Conservation (phyloP, 35 echinoderm and acorn worm species). For the Apostichopus californicus region DNA sequence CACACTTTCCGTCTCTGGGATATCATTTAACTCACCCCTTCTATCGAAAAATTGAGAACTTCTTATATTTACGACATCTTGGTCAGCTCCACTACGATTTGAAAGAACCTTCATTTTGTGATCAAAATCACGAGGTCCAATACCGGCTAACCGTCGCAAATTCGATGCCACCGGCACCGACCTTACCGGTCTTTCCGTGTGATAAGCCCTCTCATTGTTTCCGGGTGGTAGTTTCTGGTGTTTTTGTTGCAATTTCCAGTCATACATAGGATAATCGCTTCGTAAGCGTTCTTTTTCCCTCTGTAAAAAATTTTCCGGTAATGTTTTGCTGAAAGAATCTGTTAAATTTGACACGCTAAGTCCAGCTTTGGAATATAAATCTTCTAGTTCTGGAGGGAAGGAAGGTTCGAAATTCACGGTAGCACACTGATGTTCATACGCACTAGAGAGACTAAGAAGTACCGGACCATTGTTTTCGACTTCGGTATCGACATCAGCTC, state of each 20-base stretch:
- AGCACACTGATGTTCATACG: slow-evolving; percentile 39
- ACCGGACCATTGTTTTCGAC: background rate
- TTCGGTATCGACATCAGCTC: slow-evolving; percentile 40
- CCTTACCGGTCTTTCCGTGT: background rate
- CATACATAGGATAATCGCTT: slow-evolving; percentile 91
- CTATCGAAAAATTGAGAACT: slow-evolving; percentile 19
- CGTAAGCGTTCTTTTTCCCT: slow-evolving; percentile 63
- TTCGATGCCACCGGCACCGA: background rate
- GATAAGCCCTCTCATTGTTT: background rate
- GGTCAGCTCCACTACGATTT: background rate
- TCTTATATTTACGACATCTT: background rate
- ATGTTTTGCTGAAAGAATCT: slow-evolving; percentile 27
- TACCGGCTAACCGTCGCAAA: background rate
- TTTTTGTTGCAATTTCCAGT: slow-evolving; percentile 50
- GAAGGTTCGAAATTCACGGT: slow-evolving; percentile 33
- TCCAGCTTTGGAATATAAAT: slow-evolving; percentile 62
- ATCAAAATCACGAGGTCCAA: slow-evolving; percentile 18
- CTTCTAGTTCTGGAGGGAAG: slow-evolving; percentile 70
- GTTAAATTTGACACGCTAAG: slow-evolving; percentile 64
- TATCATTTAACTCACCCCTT: slow-evolving; percentile 4
- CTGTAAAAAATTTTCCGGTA: slow-evolving; percentile 76
- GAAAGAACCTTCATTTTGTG: slow-evolving; percentile 14
- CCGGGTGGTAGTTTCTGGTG: background rate
- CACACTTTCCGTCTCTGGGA: slow-evolving; percentile 27
- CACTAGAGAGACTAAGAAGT: background rate